Base-by-base conservation (phyloP, 2,888 invertebrate genomes). In the Malacosoma neustria region DNA sequence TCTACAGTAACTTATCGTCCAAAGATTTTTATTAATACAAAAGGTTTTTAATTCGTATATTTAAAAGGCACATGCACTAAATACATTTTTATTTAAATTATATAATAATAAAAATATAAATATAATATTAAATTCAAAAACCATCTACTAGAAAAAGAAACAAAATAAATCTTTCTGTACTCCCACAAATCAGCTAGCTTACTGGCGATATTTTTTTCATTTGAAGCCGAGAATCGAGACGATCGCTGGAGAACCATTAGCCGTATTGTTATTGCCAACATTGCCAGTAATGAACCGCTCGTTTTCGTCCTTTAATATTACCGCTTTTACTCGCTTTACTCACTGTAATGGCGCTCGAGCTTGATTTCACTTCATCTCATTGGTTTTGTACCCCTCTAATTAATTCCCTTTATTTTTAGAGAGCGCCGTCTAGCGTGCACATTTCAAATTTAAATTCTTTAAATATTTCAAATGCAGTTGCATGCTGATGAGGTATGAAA, bases 251-350 rank as follows among this genome's bases (percentile, higher is more conserved):
- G 69, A 56, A 56, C 79, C 75, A 80, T 85, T 85, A 82, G 70
- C 69, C 63, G 74, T 80, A 84, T 84, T 85, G 84, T 84, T 85
- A 85, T 84, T 77, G 68, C 77, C 72, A 60, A 69, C 73, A 75
- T 79, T 79, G 61, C 54, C 66, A 61, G 81, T 81, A 82, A 85
- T 84, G 79, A 82, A 80, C 63, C 70, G 77, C 72, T 76, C 82
- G 76, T 82, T 82, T 74, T 74, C 80, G 72, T 75, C 67, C 72
- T 73, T 71, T 75, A 76, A 76, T 79, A 79, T 74, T 60, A 59
- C 74, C 70, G 73, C 66, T 77, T 72, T 64, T 52, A 59, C 64
- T 72, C 71, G 60, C 69, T 72, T 70, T 70, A 69, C 70, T 72
- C 70, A 64, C 61, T 57, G 57, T 72, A 65, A 73, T 70, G 60